Conservation (phyloP, 92 coral and sea anemone genomes). For the Palythoa heliodiscus region DNA sequence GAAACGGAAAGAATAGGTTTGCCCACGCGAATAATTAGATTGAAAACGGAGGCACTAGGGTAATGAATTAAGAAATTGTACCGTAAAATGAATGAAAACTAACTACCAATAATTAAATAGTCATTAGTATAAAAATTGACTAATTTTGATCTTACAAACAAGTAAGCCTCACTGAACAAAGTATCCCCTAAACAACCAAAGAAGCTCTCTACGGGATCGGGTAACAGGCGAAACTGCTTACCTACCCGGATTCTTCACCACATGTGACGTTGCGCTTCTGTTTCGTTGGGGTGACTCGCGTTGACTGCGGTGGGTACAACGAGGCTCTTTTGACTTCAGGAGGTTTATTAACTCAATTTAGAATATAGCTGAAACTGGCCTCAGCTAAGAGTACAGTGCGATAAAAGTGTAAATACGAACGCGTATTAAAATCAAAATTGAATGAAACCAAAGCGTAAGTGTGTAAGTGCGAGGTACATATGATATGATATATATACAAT, state of each 20-base stretch:
- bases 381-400: too few relatives aligned
- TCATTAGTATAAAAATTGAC: neutral
- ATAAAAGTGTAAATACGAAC: too few relatives aligned
- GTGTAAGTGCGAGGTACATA: too few relatives aligned
- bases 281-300: neutral
- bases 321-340: neutral
- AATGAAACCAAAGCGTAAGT: too few relatives aligned
- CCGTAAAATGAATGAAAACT: neutral
- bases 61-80: neutral
- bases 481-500: too few relatives aligned
- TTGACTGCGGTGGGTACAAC: too few relatives aligned
- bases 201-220: conserved; percentile 10
- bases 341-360: too few relatives aligned
- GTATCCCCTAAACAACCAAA: neutral
- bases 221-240: neutral
- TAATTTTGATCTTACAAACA: conserved; percentile 19
- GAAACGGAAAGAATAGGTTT: too few relatives aligned
- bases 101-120: neutral
- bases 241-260: neutral
- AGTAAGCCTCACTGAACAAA: conserved; percentile 5
- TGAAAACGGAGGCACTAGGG: too few relatives aligned
- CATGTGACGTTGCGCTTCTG: neutral
- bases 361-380: too few relatives aligned
- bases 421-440: too few relatives aligned
- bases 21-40: too few relatives aligned